Conservation (phyloP, 2,113 vertebrate genomes). For the Hyaena hyaena region DNA sequence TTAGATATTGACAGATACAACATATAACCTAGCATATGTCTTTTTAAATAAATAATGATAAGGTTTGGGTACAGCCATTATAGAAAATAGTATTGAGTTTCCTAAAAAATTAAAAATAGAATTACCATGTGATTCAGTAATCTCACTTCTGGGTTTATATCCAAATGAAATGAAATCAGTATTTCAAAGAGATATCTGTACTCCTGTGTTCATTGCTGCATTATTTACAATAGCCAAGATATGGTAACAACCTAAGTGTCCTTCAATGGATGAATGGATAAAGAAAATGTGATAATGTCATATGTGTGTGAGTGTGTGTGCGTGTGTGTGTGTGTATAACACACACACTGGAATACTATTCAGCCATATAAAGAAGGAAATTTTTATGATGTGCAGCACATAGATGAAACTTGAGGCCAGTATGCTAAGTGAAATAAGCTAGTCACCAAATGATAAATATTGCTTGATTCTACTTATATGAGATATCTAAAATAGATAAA, state of each 20-base stretch:
- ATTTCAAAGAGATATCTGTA: neutral
- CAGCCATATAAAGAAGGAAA: neutral
- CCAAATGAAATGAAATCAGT: neutral
- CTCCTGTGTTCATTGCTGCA: neutral
- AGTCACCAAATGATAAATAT: neutral
- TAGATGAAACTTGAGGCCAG: neutral
- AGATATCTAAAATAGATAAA: neutral
- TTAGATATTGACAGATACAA: neutral
- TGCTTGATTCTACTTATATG: neutral
- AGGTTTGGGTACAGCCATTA: neutral
- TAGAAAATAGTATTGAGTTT: neutral
- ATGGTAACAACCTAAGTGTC: neutral
- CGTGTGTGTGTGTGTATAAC: too few relatives aligned
- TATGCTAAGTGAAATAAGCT: neutral
- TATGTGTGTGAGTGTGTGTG: too few relatives aligned
- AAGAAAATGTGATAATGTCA: neutral
- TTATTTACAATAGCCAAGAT: neutral
- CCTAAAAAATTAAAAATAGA: neutral
- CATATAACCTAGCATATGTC: neutral
- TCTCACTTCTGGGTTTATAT: neutral
- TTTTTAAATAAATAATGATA: neutral
- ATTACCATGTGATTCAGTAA: neutral
- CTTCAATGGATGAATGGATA: neutral
- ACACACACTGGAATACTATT: neutral
- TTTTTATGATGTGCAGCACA: neutral